Conservation (phyloP, 2,888 invertebrate species). For the Acleris cristana region DNA sequence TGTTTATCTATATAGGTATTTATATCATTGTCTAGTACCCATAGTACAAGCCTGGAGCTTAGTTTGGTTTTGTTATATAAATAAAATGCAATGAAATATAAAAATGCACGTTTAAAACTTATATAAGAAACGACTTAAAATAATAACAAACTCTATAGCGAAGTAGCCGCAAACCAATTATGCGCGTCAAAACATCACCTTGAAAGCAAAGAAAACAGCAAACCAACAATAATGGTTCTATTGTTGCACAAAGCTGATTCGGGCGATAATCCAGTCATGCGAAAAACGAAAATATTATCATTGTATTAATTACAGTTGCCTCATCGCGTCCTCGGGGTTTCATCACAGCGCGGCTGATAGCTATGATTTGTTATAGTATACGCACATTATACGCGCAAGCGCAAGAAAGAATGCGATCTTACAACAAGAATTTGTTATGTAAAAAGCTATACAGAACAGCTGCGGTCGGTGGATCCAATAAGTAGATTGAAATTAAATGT, state of each 20-base stretch:
- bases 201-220: conserved; percentile 71
- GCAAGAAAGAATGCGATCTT: conserved; percentile 46
- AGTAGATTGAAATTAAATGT: no score
- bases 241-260: conserved; percentile 70
- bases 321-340: conserved; percentile 45
- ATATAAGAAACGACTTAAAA: background rate
- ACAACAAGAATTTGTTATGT: conserved; percentile 50
- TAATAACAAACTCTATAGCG: background rate
- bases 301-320: conserved; percentile 64
- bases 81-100: no score
- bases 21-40: no score
- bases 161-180: conserved; percentile 58
- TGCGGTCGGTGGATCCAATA: conserved; percentile 39
- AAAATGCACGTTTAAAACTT: no score
- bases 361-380: conserved; percentile 52
- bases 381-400: conserved; percentile 54
- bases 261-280: conserved; percentile 65
- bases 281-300: conserved; percentile 69
- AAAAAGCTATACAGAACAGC: conserved; percentile 44
- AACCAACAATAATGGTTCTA: conserved; percentile 67
- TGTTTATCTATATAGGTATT: no score
- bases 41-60: no score
- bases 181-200: conserved; percentile 76
- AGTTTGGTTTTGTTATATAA: no score
- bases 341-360: conserved; percentile 46